A percentile compares a stretch with the other conserved stretches of the same genome.
Evolutionary conservation across 2,113 vertebrate species (phyloP).

Genomic region (Piliocolobus tephrosceles): DNA sequence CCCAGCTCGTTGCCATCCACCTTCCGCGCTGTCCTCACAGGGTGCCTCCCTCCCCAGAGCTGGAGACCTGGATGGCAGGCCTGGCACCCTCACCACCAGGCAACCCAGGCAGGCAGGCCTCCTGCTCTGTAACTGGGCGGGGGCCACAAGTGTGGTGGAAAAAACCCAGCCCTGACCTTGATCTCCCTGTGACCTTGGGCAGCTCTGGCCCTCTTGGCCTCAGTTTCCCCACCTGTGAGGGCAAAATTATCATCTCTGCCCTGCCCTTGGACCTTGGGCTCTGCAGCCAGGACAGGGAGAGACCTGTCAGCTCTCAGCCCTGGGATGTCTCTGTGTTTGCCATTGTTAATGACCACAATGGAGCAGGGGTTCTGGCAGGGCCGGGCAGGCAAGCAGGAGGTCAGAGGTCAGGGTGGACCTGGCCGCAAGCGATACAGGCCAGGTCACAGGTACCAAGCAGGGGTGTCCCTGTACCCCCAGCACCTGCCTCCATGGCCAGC

Average conservation of each 20-base stretch:
- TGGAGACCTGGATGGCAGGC: not conserved
- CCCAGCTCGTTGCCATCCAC: no score
- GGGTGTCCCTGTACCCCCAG: not conserved
- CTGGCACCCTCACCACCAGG: no score
- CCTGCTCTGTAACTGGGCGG: not conserved
- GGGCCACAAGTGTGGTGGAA: not conserved
- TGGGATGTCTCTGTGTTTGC: accelerated
- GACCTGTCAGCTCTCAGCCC: accelerated
- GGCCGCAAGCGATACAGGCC: accelerated
- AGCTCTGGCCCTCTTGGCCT: not conserved
- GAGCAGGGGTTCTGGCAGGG: accelerated
- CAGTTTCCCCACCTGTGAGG: not conserved
- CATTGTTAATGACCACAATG: accelerated
- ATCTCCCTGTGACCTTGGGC: accelerated
- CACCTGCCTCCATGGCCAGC: not conserved
- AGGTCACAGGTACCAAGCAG: not conserved
- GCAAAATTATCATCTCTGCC: accelerated
- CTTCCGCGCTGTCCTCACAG: accelerated
- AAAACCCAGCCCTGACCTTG: not conserved
- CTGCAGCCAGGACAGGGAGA: not conserved
- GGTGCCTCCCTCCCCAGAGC: not conserved
- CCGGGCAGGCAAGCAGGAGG: not conserved
- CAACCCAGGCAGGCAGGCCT: not conserved
- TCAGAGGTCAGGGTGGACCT: not conserved
- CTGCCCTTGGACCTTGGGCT: accelerated